phyloP scores from a whole-genome alignment of 2,113 vertebrate species.

The Phrynocephalus versicolor region DNA sequence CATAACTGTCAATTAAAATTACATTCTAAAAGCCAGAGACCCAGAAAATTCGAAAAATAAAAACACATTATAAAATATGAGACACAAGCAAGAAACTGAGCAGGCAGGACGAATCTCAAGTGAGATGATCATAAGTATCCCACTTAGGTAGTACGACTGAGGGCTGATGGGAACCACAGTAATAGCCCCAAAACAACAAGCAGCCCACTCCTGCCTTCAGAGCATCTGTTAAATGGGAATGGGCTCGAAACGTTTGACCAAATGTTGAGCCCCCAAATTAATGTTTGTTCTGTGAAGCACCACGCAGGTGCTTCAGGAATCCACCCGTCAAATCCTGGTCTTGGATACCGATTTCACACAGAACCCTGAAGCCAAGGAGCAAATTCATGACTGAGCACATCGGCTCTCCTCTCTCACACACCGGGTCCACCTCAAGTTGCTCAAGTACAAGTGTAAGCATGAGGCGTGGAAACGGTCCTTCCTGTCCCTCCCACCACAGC shows the following conservation, averaged over 20 bases:
- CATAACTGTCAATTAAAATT: constrained; percentile 42
- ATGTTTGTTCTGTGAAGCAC: too few species aligned
- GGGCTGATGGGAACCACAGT: too few species aligned
- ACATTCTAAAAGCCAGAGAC: constrained; percentile 31
- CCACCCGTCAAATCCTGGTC: too few species aligned
- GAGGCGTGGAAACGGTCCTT: neutral
- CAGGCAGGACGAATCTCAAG: neutral
- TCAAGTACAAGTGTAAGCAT: neutral
- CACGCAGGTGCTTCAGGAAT: neutral
- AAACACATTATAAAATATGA: neutral
- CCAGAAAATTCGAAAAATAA: constrained; percentile 30
- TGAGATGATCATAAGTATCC: neutral
- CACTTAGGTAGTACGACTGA: too few species aligned
- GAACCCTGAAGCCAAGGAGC: neutral
- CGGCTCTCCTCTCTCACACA: neutral
- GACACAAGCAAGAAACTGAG: neutral
- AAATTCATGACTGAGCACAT: neutral
- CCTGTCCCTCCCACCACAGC: neutral
- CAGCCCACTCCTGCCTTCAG: neutral
- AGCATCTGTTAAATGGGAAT: neutral
- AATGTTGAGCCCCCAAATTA: neutral
- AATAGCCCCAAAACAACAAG: too few species aligned
- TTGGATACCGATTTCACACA: neutral
- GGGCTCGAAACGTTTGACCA: neutral
- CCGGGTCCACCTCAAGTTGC: too few species aligned